A percentile compares a stretch with the other conserved stretches of the same genome.
phyloP scores from a whole-genome alignment of 2,797 vertebrate species.

The Sciaenops ocellatus region DNA sequence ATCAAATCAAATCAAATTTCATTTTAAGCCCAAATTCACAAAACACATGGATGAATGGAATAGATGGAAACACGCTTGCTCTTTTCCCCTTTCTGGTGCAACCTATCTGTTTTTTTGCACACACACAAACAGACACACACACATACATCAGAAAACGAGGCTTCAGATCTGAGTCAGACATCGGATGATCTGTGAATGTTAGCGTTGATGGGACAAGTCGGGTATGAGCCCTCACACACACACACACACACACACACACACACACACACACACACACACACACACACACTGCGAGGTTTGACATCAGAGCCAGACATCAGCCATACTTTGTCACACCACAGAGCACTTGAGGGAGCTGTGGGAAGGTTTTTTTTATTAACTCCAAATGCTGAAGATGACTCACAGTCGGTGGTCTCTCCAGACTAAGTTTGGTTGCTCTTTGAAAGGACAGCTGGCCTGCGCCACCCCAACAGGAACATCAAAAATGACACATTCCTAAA shows the following conservation, averaged over 20 bases:
- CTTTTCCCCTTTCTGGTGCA: background rate
- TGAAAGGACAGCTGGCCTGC: constrained; percentile 55
- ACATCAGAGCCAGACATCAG: constrained; percentile 75
- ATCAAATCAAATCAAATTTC: no score
- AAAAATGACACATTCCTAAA: constrained; percentile 41
- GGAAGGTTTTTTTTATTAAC: constrained; percentile 56
- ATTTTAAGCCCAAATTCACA: no score
- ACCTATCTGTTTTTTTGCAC: background rate
- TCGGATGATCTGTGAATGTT: constrained; percentile 20
- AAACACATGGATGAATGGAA: no score
- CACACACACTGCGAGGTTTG: constrained; percentile 5
- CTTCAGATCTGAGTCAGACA: constrained; percentile 32
- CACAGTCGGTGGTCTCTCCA: constrained; percentile 55
- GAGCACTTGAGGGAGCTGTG: constrained; percentile 50
- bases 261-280: constrained; percentile 17
- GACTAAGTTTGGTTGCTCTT: constrained; percentile 45
- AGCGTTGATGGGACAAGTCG: constrained; percentile 7
- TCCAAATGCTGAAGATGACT: constrained; percentile 70
- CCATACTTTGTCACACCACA: constrained; percentile 66
- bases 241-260: background rate
- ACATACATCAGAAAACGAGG: background rate
- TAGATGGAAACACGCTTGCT: background rate
- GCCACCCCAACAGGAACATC: constrained; percentile 18
- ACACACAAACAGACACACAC: background rate
- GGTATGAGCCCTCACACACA: constrained; percentile 2